Conservation (phyloP, 2,888 invertebrate species). For the Rhopalosiphum nymphaeae region DNA sequence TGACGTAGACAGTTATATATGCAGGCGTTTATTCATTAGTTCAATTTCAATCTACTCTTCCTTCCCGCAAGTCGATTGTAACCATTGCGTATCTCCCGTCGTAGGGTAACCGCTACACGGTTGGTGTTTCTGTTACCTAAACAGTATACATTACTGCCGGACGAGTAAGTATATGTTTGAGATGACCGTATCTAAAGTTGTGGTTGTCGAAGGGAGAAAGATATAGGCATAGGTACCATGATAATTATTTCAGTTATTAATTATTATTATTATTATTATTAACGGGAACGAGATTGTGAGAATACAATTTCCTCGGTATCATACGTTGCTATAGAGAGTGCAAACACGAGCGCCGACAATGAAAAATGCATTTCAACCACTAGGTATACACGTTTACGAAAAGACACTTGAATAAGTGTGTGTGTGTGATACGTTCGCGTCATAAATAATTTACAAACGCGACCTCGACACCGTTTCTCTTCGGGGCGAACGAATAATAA, state of each 20-base stretch:
- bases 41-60: background rate
- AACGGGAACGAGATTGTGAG: background rate
- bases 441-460: constrained; percentile 54
- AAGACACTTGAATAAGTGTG: constrained; percentile 77
- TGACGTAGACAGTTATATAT: background rate
- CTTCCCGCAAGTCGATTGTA: background rate
- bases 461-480: constrained; percentile 38
- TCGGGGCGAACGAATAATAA: background rate
- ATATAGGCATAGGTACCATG: background rate
- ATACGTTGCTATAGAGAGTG: background rate
- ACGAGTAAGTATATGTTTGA: background rate
- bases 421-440: background rate
- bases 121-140: background rate
- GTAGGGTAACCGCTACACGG: background rate
- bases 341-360: background rate
- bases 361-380: background rate
- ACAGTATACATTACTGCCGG: too few species aligned
- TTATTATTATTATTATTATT: background rate
- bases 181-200: background rate
- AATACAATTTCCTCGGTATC: background rate
- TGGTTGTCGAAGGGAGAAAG: background rate
- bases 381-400: constrained; percentile 69
- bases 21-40: background rate
- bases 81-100: background rate
- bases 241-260: background rate